A percentile compares a stretch with the other conserved stretches of the same genome.
These are phyloP conservation scores for Callosobruchus maculatus DNA, from an alignment of 2,888 invertebrate species.

Conservation along the genomic window DNA sequence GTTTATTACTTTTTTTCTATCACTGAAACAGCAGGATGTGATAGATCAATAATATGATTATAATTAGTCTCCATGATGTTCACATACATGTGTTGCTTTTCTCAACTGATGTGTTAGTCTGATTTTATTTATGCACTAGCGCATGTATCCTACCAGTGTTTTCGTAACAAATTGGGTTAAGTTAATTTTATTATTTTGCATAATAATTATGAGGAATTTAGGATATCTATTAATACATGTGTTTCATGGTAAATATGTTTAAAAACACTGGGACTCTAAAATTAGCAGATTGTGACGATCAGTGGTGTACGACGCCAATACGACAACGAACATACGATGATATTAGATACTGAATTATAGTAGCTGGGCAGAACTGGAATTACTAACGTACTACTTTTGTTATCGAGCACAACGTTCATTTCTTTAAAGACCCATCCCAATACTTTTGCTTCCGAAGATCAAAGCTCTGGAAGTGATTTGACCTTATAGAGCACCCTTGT, in stretches of 20 bases:
- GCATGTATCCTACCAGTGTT: neutral
- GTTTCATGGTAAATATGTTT: neutral
- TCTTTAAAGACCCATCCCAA: too few species aligned
- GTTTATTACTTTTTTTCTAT: neutral
- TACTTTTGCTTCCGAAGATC: too few species aligned
- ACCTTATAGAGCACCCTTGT: too few species aligned
- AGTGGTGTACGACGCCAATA: neutral
- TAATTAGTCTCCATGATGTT: neutral
- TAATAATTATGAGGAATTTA: neutral
- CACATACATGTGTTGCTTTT: neutral
- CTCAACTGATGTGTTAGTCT: neutral
- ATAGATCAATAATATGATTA: neutral
- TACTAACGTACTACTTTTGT: too few species aligned
- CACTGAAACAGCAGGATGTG: neutral
- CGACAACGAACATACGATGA: neutral
- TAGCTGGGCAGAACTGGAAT: too few species aligned
- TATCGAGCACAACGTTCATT: too few species aligned
- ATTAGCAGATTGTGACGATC: neutral
- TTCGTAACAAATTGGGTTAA: neutral
- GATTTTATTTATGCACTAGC: neutral
- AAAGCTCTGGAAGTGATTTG: too few species aligned
- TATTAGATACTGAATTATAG: too few species aligned
- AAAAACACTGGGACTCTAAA: neutral
- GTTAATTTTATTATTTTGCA: neutral
- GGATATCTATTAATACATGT: neutral